Evolutionary conservation across 2,797 vertebrate species (phyloP).

Genomic region (Lacerta agilis): DNA sequence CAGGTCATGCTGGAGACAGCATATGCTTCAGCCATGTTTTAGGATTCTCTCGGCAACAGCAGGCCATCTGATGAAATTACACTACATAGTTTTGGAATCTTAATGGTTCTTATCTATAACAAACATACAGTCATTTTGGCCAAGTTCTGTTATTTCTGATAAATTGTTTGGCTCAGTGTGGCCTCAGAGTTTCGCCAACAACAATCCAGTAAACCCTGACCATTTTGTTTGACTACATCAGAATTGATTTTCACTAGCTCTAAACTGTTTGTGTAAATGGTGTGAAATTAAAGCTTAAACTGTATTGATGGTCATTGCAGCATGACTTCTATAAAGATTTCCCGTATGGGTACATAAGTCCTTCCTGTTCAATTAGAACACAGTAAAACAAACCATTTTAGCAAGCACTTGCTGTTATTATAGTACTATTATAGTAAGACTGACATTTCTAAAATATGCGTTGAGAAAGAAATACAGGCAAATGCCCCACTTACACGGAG

Average conservation of each 20-base stretch:
- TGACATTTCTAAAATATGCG: background rate
- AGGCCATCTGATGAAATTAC: background rate
- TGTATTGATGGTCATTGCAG: background rate
- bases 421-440: background rate
- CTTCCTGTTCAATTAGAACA: background rate
- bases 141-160: no score
- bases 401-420: background rate
- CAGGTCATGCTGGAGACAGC: background rate
- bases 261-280: background rate
- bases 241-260: conserved; percentile 1
- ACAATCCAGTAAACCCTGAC: background rate
- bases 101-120: background rate
- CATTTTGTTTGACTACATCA: background rate
- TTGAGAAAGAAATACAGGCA: background rate
- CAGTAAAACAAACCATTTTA: background rate
- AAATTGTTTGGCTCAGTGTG: background rate
- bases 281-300: conserved; percentile 14
- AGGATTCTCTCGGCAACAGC: background rate
- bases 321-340: background rate
- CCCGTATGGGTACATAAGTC: background rate
- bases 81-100: background rate
- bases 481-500: no score
- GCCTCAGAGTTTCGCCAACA: background rate
- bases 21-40: background rate
- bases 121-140: background rate